Conservation (phyloP, 2,113 vertebrate genomes). For the Dipodomys ordii region DNA sequence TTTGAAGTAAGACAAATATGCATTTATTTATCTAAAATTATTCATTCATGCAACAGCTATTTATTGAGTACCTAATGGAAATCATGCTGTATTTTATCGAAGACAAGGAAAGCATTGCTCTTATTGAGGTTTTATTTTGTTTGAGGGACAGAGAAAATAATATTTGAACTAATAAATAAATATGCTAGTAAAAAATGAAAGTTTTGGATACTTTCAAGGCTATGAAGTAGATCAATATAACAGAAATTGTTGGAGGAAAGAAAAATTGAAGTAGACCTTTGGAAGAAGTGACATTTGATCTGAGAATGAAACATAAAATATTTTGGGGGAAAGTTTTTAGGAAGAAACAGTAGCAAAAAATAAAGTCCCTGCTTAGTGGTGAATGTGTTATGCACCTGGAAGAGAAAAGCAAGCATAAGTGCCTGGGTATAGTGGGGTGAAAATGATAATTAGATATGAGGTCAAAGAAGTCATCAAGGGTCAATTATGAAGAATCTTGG, state of each 20-base stretch:
- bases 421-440: background rate
- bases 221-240: background rate
- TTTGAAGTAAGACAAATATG: background rate
- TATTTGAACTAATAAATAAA: background rate
- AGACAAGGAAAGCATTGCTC: background rate
- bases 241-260: background rate
- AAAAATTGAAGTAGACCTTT: background rate
- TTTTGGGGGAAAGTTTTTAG: background rate
- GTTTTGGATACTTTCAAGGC: background rate
- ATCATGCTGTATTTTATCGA: background rate
- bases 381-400: background rate
- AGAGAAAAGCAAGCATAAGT: background rate
- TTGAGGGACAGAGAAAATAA: background rate
- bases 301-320: background rate
- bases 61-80: slow-evolving; percentile 43
- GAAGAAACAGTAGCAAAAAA: background rate
- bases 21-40: slow-evolving; percentile 45
- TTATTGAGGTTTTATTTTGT: slow-evolving; percentile 47
- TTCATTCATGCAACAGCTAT: background rate
- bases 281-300: background rate
- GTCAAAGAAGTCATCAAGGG: background rate
- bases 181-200: background rate
- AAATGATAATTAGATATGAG: background rate
- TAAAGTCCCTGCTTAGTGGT: background rate
- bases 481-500: background rate